Conservation (phyloP, 2,888 invertebrate species). For the Erebia ligea region DNA sequence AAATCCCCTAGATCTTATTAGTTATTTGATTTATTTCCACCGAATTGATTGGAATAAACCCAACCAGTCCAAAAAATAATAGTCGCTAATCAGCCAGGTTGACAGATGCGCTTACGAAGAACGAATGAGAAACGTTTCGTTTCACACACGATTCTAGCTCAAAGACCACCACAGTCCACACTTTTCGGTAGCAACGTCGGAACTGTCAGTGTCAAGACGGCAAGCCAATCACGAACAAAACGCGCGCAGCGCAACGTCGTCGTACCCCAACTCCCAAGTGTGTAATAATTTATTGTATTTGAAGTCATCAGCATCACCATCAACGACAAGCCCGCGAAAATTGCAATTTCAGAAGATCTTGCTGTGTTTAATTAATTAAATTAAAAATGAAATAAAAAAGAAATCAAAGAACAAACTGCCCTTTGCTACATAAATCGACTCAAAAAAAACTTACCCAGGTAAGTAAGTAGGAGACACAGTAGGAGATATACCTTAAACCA, state of each 20-base stretch:
- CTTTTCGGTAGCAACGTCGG: constrained; percentile 61
- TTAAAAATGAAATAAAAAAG: too few species aligned
- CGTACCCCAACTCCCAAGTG: too few species aligned
- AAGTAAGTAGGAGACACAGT: too few species aligned
- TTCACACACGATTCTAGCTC: constrained; percentile 48
- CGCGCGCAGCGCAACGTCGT: constrained; percentile 37
- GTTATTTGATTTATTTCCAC: constrained; percentile 11
- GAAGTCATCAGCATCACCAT: constrained; percentile 29
- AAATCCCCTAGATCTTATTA: background rate
- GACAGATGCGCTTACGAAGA: constrained; percentile 43
- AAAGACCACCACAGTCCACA: constrained; percentile 40
- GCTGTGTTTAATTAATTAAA: background rate
- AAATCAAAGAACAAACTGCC: too few species aligned
- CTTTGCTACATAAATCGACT: too few species aligned
- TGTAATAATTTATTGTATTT: too few species aligned
- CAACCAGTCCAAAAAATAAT: constrained; percentile 30
- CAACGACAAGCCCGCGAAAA: constrained; percentile 34
- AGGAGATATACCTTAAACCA: too few species aligned
- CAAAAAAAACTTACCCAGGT: too few species aligned
- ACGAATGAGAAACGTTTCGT: constrained; percentile 61
- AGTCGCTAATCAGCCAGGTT: constrained; percentile 32
- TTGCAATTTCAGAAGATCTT: constrained; percentile 5
- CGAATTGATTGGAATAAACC: constrained; percentile 24
- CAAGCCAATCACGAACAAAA: constrained; percentile 42
- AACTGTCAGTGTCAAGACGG: constrained; percentile 64